phyloP scores from a whole-genome alignment of 2,113 vertebrate species.

The Kryptolebias marmoratus region DNA sequence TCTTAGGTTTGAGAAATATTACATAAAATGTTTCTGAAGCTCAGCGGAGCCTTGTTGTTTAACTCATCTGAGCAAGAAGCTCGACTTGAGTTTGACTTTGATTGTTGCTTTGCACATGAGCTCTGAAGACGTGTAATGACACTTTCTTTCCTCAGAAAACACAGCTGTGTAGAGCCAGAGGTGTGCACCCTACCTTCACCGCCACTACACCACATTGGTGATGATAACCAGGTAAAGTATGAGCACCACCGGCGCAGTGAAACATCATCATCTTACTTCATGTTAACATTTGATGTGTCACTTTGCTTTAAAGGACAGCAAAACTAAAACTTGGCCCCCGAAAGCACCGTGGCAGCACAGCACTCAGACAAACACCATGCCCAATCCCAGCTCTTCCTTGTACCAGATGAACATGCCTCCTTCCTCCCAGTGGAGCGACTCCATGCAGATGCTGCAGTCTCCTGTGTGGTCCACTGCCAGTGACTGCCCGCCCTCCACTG shows the following conservation, averaged over 20 bases:
- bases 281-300: background rate
- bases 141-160: constrained; percentile 83
- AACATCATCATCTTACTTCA: no score
- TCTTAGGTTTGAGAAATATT: no score
- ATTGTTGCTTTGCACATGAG: no score
- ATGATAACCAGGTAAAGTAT: constrained; percentile 90
- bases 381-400: constrained; percentile 87
- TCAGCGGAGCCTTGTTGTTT: no score
- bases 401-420: constrained; percentile 90
- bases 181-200: constrained; percentile 90
- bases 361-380: constrained; percentile 83
- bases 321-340: constrained; percentile 99
- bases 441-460: constrained; percentile 94
- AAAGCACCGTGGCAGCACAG: constrained; percentile 98
- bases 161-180: constrained; percentile 97
- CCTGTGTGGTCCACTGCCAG: constrained; percentile 91
- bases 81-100: no score
- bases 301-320: constrained; percentile 86
- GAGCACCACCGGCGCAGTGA: background rate
- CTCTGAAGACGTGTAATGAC: no score
- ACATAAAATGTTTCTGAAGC: no score
- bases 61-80: no score
- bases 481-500: constrained; percentile 84
- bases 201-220: constrained; percentile 86
- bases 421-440: constrained; percentile 92